These are phyloP conservation scores for Rhinoderma darwinii DNA, from an alignment of 2,113 vertebrate species.

Conservation along the genomic window DNA sequence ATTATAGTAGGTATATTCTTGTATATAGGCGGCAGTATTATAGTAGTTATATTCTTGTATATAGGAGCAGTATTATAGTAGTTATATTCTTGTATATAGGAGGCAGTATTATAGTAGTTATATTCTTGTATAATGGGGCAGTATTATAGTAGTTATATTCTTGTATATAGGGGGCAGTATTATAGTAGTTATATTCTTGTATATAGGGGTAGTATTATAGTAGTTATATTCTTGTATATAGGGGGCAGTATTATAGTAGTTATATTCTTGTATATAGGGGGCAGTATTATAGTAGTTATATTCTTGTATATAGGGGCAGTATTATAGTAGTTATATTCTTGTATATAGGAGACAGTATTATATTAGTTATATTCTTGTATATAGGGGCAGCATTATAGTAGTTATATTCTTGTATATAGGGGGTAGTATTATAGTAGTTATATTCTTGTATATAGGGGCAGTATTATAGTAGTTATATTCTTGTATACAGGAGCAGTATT, in stretches of 20 bases:
- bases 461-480: constrained; percentile 10
- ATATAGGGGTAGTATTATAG: constrained; percentile 3
- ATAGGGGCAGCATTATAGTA: constrained; percentile 8
- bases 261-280: constrained; percentile 1
- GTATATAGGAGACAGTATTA: neutral
- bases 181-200: constrained; percentile 20
- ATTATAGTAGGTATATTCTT: no score
- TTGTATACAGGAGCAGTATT: neutral
- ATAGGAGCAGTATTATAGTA: no score
- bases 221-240: constrained; percentile 11
- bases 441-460: neutral
- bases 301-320: neutral
- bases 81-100: constrained; percentile 16
- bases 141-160: constrained; percentile 18
- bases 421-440: constrained; percentile 8
- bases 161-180: neutral
- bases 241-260: neutral
- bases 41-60: no score
- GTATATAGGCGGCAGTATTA: no score
- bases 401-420: constrained; percentile 9
- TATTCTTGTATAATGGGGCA: no score
- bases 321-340: constrained; percentile 10
- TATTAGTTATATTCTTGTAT: neutral
- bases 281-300: constrained; percentile 12
- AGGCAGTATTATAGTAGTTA: no score